Evolutionary conservation across 1,140 invertebrate genomes (phyloP), one percentile per base, ranked within the genome.

Genomic region (Achatina immaculata): DNA sequence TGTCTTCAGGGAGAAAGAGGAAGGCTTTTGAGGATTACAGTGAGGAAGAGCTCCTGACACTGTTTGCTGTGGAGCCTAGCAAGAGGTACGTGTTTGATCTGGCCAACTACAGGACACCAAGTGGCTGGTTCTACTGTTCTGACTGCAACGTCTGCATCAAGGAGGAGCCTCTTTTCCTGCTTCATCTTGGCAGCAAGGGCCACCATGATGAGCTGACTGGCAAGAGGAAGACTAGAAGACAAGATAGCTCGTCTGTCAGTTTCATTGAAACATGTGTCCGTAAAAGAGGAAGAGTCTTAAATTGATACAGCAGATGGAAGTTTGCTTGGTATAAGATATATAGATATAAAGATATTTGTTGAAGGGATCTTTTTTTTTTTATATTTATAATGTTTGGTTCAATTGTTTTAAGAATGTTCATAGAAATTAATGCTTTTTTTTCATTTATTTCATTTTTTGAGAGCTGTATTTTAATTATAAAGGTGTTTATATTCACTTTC

Each of bases 91-190:
- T 28, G 21, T 80, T 80, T 80, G 78, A 80, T 36, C 40, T 80
- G 34, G 78, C 78, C 48, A 80, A 80, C 48, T 80, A 51, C 36
- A n/a, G 78, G 11, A 80, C 78, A 51, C 78, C 78, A 24, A 51
- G 42, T 7, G 78, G 78, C 7, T 24, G 68, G 16, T 48, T 80
- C 0, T 80, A 80, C 31, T 80, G 78, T 43, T 80, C 78, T 36
- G 34, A 24, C 34, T 80, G 78, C 42, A 45, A 80, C 36, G 1
- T 80, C 1, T 31, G 45, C 36, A 69, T 80, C 42, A 34, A 31
- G 16, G 78, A 80, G 19, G 78, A 80, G 31, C 43, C 65, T 7
- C 66, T 72, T 45, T 80, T 80, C 43, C 31, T 80, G 43, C 68
- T 80, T n/a, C 78, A 80, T 28, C 48, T 80, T 21, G 51, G 51